These are phyloP conservation scores for Aldrovandia affinis DNA, from an alignment of 2,797 vertebrate genomes.

Conservation along the genomic window DNA sequence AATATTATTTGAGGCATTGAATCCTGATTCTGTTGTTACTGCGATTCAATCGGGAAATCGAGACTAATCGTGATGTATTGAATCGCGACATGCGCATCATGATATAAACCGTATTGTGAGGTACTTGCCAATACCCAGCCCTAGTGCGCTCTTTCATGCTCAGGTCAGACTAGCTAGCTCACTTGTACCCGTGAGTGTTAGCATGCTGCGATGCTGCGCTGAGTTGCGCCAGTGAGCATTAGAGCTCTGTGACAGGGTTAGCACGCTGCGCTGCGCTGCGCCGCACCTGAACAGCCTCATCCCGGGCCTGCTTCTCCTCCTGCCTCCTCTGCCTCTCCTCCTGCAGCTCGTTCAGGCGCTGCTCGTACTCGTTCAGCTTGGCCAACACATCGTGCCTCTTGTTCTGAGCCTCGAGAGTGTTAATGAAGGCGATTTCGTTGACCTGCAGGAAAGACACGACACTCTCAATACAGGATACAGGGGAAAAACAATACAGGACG, in stretches of 20 bases:
- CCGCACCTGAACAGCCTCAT: conserved; percentile 94
- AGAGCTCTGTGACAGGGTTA: background rate
- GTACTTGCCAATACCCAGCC: too few relatives aligned
- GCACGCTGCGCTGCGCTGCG: background rate
- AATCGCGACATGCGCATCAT: too few relatives aligned
- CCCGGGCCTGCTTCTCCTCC: conserved; percentile 96
- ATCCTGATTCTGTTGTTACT: too few relatives aligned
- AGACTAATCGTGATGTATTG: too few relatives aligned
- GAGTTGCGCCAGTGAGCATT: too few relatives aligned
- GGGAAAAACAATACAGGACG: background rate
- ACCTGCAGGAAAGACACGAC: conserved; percentile 73
- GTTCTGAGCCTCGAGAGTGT: conserved; percentile 97
- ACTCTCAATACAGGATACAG: background rate
- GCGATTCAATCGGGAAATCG: too few relatives aligned
- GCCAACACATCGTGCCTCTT: conserved; percentile 95
- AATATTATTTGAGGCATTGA: too few relatives aligned
- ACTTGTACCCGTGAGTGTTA: too few relatives aligned
- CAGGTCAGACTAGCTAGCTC: too few relatives aligned
- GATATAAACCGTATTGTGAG: too few relatives aligned
- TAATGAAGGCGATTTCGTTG: conserved; percentile 98
- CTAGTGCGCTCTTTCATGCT: background rate
- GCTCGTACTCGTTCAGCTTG: conserved; percentile 95
- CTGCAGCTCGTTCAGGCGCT: conserved; percentile 93
- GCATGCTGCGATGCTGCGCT: too few relatives aligned
- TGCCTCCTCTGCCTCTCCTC: conserved; percentile 93